Evolutionary conservation across 2,113 vertebrate genomes (phyloP).

Genomic region (Amphiprion ocellaris): DNA sequence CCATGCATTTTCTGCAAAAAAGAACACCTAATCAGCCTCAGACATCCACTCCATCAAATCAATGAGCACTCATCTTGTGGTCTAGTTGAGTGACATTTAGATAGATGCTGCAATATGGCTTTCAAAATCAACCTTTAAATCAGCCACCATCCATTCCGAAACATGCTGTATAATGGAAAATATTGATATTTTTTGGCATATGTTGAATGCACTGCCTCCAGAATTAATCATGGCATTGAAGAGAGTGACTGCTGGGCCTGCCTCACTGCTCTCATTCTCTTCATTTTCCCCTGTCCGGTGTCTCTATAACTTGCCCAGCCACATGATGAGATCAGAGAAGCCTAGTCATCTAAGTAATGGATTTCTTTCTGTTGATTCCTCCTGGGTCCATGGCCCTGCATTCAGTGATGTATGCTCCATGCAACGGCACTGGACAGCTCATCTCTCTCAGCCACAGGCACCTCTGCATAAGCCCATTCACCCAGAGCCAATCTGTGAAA

Average conservation of each 20-base stretch:
- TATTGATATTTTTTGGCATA: conserved; percentile 62
- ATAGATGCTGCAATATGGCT: conserved; percentile 33
- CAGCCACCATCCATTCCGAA: conserved; percentile 40
- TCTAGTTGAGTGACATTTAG: conserved; percentile 24
- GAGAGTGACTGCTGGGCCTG: conserved; percentile 24
- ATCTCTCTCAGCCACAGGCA: conserved; percentile 74
- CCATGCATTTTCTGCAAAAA: conserved; percentile 23
- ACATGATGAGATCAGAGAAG: conserved; percentile 74
- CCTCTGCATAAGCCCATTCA: conserved; percentile 73
- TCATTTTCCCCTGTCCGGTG: conserved; percentile 37
- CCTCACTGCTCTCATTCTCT: conserved; percentile 28
- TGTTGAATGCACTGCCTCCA: conserved; percentile 39
- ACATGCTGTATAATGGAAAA: conserved; percentile 43
- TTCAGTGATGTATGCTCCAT: conserved; percentile 77
- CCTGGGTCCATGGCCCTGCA: conserved; percentile 46
- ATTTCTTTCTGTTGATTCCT: conserved; percentile 78
- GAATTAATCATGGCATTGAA: conserved; percentile 55
- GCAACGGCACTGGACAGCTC: conserved; percentile 75
- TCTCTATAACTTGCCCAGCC: conserved; percentile 51
- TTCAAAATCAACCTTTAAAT: conserved; percentile 56
- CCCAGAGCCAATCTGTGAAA: conserved; percentile 67
- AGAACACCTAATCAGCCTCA: conserved; percentile 39
- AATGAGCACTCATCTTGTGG: too few species aligned
- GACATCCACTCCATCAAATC: conserved; percentile 37
- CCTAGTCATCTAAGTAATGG: conserved; percentile 77